Evolutionary conservation across 2,113 vertebrate genomes (phyloP).

Genomic region (Cichladusa arquata): DNA sequence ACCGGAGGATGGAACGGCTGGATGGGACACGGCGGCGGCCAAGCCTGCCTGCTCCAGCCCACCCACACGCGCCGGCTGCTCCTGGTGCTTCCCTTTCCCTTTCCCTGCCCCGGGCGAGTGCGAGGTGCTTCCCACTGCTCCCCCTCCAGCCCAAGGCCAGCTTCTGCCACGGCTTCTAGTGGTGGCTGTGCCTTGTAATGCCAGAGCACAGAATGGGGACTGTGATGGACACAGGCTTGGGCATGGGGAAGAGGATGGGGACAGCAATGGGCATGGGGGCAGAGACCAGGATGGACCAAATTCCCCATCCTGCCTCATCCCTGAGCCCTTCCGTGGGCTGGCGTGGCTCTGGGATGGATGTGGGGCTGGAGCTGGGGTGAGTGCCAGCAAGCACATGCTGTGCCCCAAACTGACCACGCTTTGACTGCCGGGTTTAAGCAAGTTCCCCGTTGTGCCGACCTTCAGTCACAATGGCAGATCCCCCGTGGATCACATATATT

Average conservation of each 20-base stretch:
- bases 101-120: accelerated
- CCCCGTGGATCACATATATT: neutral
- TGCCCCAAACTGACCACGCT: neutral
- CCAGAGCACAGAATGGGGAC: neutral
- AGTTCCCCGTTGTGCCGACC: neutral
- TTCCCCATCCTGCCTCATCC: neutral
- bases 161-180: neutral
- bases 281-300: neutral
- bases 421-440: neutral
- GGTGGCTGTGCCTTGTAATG: neutral
- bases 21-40: conserved; percentile 24
- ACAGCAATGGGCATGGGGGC: too few relatives aligned
- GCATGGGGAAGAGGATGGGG: neutral
- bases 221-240: neutral
- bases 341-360: neutral
- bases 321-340: neutral
- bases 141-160: neutral
- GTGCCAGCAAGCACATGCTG: neutral
- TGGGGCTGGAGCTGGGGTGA: accelerated
- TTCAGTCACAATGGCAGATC: neutral
- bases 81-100: neutral
- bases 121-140: neutral
- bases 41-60: conserved; percentile 24
- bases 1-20: conserved; percentile 40
- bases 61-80: neutral